These are phyloP conservation scores for Acrocyrtus sp. DNA, from an alignment of 2,888 invertebrate genomes.

Conservation along the genomic window DNA sequence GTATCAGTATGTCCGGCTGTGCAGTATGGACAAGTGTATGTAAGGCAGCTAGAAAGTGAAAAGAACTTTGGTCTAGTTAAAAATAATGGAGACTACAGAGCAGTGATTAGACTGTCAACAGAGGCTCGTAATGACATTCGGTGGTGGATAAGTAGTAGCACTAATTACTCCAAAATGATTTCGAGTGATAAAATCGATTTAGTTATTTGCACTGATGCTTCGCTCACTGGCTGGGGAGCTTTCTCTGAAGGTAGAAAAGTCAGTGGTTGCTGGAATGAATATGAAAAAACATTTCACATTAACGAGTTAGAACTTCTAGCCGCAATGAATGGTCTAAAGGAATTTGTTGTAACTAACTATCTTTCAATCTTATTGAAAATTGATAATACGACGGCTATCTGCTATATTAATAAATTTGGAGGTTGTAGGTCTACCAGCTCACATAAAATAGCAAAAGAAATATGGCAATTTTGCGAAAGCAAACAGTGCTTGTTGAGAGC, in stretches of 20 bases:
- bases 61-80: background rate
- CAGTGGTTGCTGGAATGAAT: background rate
- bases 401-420: no score
- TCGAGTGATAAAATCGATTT: background rate
- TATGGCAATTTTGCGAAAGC: no score
- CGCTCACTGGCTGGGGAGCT: background rate
- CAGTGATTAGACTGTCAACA: background rate
- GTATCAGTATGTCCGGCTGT: slow-evolving; percentile 6
- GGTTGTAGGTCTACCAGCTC: no score
- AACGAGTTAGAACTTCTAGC: no score
- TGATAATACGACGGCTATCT: no score
- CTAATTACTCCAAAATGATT: background rate
- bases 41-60: slow-evolving; percentile 3
- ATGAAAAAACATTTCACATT: no score
- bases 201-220: background rate
- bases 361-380: no score
- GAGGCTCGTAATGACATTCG: background rate
- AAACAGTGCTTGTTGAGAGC: no score
- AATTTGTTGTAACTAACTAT: no score
- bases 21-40: background rate
- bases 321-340: no score
- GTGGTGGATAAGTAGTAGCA: slow-evolving; percentile 1
- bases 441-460: no score
- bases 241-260: background rate
- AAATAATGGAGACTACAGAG: background rate